These are phyloP conservation scores for Carposina sasakii DNA, from an alignment of 1,140 invertebrate genomes.

Conservation along the genomic window DNA sequence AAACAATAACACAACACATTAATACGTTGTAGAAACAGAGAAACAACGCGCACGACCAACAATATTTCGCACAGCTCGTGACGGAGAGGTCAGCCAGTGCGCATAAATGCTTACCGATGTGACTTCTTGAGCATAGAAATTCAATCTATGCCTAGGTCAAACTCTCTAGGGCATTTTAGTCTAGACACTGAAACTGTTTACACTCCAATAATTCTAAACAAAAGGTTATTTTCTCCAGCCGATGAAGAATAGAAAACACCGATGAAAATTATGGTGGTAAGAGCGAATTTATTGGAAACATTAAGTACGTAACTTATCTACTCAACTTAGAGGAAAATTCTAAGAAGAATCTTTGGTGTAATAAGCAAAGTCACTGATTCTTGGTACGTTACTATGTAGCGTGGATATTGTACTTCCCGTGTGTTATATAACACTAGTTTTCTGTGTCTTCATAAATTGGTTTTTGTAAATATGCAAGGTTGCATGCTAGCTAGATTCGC, in stretches of 20 bases:
- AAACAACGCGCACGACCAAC: slow-evolving; percentile 18
- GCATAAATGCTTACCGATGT: slow-evolving; percentile 20
- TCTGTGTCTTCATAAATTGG: too few relatives aligned
- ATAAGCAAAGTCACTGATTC: too few relatives aligned
- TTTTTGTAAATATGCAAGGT: neutral
- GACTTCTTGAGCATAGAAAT: slow-evolving; percentile 26
- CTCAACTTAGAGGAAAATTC: too few relatives aligned
- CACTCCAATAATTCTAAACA: slow-evolving; percentile 15
- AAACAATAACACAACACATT: slow-evolving; percentile 19
- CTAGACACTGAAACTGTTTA: slow-evolving; percentile 13
- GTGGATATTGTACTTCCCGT: too few relatives aligned
- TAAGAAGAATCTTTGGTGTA: too few relatives aligned
- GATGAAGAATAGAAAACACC: too few relatives aligned
- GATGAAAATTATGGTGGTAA: too few relatives aligned
- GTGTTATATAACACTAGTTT: too few relatives aligned
- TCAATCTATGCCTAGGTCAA: slow-evolving; percentile 35
- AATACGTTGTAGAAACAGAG: slow-evolving; percentile 17
- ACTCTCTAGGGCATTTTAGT: slow-evolving; percentile 28
- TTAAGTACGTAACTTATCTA: too few relatives aligned
- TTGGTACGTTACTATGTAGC: too few relatives aligned
- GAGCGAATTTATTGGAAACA: too few relatives aligned
- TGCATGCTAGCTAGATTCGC: neutral
- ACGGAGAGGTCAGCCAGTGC: slow-evolving; percentile 22
- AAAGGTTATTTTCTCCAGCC: too few relatives aligned
- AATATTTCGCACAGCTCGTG: slow-evolving; percentile 32